These are phyloP conservation scores for Alligator sinensis DNA, from an alignment of 2,113 vertebrate genomes.

Conservation along the genomic window DNA sequence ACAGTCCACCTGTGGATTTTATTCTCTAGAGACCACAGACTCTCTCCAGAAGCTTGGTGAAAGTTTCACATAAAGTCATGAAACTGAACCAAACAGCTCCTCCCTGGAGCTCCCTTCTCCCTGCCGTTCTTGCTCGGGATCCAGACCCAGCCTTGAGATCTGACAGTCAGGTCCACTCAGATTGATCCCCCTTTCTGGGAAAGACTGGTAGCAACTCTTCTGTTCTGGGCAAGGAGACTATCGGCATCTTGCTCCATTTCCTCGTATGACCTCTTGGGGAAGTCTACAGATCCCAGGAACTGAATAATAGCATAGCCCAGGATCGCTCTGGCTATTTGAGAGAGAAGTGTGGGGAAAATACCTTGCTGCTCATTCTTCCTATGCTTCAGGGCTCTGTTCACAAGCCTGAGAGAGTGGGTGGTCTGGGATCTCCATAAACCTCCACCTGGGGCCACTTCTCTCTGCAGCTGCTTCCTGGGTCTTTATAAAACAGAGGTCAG, in stretches of 20 bases:
- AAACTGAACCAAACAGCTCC: neutral
- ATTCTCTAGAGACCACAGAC: neutral
- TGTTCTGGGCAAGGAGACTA: neutral
- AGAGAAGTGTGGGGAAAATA: neutral
- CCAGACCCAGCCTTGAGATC: neutral
- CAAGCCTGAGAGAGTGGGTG: neutral
- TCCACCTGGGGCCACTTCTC: neutral
- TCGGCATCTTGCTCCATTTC: neutral
- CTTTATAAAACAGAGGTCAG: no score
- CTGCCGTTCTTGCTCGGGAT: neutral
- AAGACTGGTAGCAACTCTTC: neutral
- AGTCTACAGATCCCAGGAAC: neutral
- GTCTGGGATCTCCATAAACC: neutral
- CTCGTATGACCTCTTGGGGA: neutral
- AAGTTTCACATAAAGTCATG: neutral
- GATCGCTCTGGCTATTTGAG: neutral
- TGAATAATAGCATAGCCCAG: neutral
- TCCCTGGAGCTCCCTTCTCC: neutral
- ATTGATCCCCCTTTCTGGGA: neutral
- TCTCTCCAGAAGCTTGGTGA: neutral
- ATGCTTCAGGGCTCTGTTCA: neutral
- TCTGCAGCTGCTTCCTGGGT: neutral
- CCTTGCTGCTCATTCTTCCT: neutral
- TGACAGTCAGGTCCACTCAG: neutral
- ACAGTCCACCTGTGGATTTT: neutral